Evolutionary conservation across 1,140 invertebrate species (phyloP).

Genomic region (Himalopsyche phryganea): DNA sequence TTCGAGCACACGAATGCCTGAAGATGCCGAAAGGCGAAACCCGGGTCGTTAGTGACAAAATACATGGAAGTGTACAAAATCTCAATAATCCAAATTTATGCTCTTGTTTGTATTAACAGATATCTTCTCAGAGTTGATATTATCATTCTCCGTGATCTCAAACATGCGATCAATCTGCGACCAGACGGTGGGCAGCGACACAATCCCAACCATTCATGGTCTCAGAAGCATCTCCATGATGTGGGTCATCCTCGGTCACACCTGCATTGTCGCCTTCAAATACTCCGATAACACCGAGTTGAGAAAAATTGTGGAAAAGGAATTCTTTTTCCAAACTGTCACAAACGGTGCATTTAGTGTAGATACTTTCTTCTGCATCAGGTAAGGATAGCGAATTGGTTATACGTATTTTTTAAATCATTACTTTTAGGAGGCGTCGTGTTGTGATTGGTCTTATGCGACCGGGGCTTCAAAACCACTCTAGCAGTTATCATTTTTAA

Average conservation of each 20-base stretch:
- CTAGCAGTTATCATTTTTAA: no score
- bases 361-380: slow-evolving; percentile 88
- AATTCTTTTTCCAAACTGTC: slow-evolving; percentile 78
- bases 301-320: slow-evolving; percentile 71
- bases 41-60: no score
- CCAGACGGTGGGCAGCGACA: slow-evolving; percentile 72
- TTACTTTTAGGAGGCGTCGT: no score
- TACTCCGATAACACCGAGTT: slow-evolving; percentile 82
- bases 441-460: no score
- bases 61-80: no score
- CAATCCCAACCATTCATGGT: slow-evolving; percentile 78
- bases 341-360: slow-evolving; percentile 86
- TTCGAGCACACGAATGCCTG: no score
- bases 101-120: slow-evolving; percentile 45
- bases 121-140: slow-evolving; percentile 65
- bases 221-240: slow-evolving; percentile 82
- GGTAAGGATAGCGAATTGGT: slow-evolving; percentile 42
- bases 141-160: slow-evolving; percentile 73
- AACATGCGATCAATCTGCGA: slow-evolving; percentile 77
- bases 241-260: slow-evolving; percentile 91
- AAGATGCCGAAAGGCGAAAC: no score
- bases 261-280: slow-evolving; percentile 79
- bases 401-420: no score
- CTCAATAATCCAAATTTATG: no score
- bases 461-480: no score